Conservation (phyloP, 2,888 invertebrate species). For the Chrysomela aeneicollis region DNA sequence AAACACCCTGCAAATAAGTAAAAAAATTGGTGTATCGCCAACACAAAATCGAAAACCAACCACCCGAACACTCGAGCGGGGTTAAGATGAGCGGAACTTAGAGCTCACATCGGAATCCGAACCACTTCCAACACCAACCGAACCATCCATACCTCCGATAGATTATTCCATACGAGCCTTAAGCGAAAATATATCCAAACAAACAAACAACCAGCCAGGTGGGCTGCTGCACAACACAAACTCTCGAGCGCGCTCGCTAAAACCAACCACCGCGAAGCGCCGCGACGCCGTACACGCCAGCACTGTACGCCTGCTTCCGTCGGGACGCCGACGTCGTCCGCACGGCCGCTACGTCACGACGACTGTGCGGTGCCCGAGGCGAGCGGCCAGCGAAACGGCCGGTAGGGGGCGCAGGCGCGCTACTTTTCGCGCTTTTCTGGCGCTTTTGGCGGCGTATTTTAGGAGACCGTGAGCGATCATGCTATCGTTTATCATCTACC, state of each 20-base stretch:
- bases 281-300: constrained; percentile 7
- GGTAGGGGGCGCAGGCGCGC: constrained; percentile 1
- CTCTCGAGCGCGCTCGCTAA: too few relatives aligned
- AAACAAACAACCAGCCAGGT: too few relatives aligned
- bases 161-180: too few relatives aligned
- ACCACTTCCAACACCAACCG: too few relatives aligned
- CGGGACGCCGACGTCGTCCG: constrained; percentile 2
- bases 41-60: too few relatives aligned
- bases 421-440: constrained; percentile 1
- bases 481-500: constrained; percentile 8
- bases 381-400: constrained; percentile 7
- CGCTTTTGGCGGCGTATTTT: constrained; percentile 10
- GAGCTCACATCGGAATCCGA: neutral
- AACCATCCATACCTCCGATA: too few relatives aligned
- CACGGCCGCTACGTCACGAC: constrained; percentile 11
- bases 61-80: too few relatives aligned
- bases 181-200: too few relatives aligned
- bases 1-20: too few relatives aligned
- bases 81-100: too few relatives aligned
- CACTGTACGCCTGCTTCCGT: constrained; percentile 4
- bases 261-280: neutral
- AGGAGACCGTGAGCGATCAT: neutral
- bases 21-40: too few relatives aligned
- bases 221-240: too few relatives aligned
- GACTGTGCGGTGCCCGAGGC: constrained; percentile 12